These are phyloP conservation scores for Drosophila arizonae DNA, from an alignment of 1,140 invertebrate genomes.

Conservation along the genomic window DNA sequence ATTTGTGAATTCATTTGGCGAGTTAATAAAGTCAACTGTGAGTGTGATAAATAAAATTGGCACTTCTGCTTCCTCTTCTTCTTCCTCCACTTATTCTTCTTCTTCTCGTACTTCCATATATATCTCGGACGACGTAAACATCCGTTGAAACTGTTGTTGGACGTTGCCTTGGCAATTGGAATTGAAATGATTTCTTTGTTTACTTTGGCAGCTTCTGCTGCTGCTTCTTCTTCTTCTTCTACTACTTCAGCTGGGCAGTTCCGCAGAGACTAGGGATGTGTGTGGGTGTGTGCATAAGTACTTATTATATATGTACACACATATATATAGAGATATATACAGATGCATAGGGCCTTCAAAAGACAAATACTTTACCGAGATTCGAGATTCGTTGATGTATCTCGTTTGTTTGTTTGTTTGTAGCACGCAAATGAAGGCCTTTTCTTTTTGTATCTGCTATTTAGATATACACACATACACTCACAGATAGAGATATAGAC, in stretches of 20 bases:
- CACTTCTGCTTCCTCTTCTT: neutral
- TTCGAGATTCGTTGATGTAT: slow-evolving; percentile 28
- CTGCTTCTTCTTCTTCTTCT: neutral
- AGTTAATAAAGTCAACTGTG: slow-evolving; percentile 50
- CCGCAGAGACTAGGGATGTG: slow-evolving; percentile 15
- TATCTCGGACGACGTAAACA: slow-evolving; percentile 49
- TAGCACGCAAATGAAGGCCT: slow-evolving; percentile 58
- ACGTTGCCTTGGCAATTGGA: slow-evolving; percentile 45
- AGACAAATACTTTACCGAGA: neutral
- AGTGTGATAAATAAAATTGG: slow-evolving; percentile 21
- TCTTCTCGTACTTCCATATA: neutral
- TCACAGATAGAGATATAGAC: neutral
- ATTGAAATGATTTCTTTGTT: slow-evolving; percentile 74
- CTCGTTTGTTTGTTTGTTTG: slow-evolving; percentile 55
- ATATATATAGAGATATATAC: slow-evolving; percentile 31
- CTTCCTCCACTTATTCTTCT: neutral
- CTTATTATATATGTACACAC: slow-evolving; percentile 23
- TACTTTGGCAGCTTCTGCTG: slow-evolving; percentile 40
- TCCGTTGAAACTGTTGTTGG: slow-evolving; percentile 37
- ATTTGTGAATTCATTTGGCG: slow-evolving; percentile 3
- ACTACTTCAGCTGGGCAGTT: too few species aligned
- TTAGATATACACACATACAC: slow-evolving; percentile 1
- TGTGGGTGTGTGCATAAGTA: slow-evolving; percentile 32
- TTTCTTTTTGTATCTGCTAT: slow-evolving; percentile 37
- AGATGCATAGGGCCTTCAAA: neutral